Evolutionary conservation across 2,113 vertebrate species (phyloP), one percentile per base, ranked within the genome.

Genomic region (Oreochromis aureus): DNA sequence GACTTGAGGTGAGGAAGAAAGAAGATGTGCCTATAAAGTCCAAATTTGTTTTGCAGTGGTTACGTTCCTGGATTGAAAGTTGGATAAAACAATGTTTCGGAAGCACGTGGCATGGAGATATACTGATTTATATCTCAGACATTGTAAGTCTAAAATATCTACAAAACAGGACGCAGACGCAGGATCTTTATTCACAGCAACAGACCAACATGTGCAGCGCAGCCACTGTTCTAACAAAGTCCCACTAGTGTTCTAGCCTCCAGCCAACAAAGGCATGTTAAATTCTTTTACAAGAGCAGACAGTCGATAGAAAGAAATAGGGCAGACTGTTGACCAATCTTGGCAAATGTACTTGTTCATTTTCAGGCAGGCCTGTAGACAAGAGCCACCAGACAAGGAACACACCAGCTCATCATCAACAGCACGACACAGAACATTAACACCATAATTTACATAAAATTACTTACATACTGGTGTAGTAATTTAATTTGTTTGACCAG

Each of bases 401-500:
- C 89, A 88, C 88, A 97, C 95, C 96, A 97, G 95, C 94, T 94
- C 94, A 95, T 96, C 96, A 97, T 96, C 97, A 96, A 95, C 95
- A 97, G 97, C 96, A 89, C 4, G 97, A 98, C 97, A 97, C 97
- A 98, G 97, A 98, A 98, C 98, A 98, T 99, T 98, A 98, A 98
- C 97, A 97, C 96, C 95, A 96, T 98, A 96, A 98, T 99, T 98
- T 98, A 98, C 97, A 98, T 98, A 97, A 98, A 98, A 98, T 98
- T 97, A 98, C 97, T 97, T 97, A 97, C 98, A 98, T 98, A 97
- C 97, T 98, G 97, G 94, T 96, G 95, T 95, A 95, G 97, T 98
- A 97, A 98, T 99, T 98, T 97, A 98, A 98, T 98, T 98, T 98
- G 96, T 98, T 97, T 98, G 97, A 98, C 97, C 97, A 97, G 95